Conservation (phyloP, 2,113 vertebrate genomes). For the Mus musculus region GRCm39 chr14:57848501-57849000, state of each 20-base stretch:
- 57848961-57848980: background rate
- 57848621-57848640: background rate
- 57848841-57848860: background rate
- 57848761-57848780: background rate
- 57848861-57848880: background rate
- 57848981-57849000: background rate
- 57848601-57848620: background rate
- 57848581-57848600: background rate
- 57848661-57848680: background rate
- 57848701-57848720: background rate
- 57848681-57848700: background rate
- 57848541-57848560: background rate
- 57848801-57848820: background rate
- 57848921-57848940: background rate
- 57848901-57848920: background rate
- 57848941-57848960: background rate
- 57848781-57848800: background rate
- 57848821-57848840: background rate
- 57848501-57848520: background rate
- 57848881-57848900: background rate
- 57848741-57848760: background rate
- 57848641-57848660: background rate
- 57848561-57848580: background rate
- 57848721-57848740: background rate
- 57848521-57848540: background rate